phyloP scores from a whole-genome alignment of 2,888 invertebrate species.

The Diarsia brunnea region DNA sequence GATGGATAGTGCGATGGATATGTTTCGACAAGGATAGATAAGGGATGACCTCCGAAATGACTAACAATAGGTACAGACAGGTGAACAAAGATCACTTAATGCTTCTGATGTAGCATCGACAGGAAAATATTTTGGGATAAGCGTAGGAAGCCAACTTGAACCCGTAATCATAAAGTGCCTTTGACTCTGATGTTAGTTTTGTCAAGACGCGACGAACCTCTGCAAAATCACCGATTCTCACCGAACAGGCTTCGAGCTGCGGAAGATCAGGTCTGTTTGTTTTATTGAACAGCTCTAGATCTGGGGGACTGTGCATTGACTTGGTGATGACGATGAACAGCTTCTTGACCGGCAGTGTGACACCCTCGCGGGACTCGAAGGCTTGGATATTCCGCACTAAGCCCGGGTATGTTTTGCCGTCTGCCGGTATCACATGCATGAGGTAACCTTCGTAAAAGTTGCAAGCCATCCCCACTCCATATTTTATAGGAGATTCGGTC shows the following conservation, averaged over 20 bases:
- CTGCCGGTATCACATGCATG: slow-evolving; percentile 89
- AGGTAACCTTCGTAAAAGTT: slow-evolving; percentile 92
- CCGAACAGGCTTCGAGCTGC: slow-evolving; percentile 85
- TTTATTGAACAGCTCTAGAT: slow-evolving; percentile 86
- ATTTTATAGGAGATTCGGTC: slow-evolving; percentile 78
- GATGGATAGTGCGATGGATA: slow-evolving; percentile 4
- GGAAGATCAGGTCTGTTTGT: slow-evolving; percentile 70
- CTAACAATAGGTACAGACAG: not conserved
- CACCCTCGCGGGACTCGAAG: slow-evolving; percentile 84
- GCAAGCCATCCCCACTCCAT: slow-evolving; percentile 92
- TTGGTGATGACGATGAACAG: slow-evolving; percentile 92
- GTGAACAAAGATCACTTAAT: not conserved
- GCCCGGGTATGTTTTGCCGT: slow-evolving; percentile 80
- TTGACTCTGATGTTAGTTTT: slow-evolving; percentile 3
- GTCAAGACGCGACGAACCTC: slow-evolving; percentile 36
- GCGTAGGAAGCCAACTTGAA: not conserved
- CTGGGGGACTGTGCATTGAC: slow-evolving; percentile 90
- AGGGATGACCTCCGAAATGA: not conserved
- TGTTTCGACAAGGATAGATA: not conserved
- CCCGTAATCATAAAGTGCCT: not conserved
- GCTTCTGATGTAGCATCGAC: not conserved
- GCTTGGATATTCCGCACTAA: slow-evolving; percentile 78
- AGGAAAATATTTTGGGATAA: too few species aligned
- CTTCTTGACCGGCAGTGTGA: slow-evolving; percentile 89
- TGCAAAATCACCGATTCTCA: slow-evolving; percentile 68